Base-by-base conservation (phyloP, 1,140 invertebrate species). In the Mesaphorura yosii region DNA sequence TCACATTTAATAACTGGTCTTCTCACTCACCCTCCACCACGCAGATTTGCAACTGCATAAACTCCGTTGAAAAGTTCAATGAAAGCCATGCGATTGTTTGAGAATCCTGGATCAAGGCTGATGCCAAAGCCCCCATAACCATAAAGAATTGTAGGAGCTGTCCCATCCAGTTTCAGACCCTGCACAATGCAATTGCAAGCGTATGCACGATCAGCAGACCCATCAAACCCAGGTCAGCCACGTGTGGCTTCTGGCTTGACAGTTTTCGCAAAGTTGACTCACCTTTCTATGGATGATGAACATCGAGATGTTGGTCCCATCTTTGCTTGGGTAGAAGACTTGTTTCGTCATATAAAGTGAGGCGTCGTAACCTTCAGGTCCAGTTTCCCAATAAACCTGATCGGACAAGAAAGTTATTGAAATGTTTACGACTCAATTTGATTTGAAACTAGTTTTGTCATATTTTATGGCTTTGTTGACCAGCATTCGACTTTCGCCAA, bases 101-200 rank as follows among this genome's bases (percentile, higher is more conserved):
- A 85, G 71, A 89, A 90, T 17, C 76, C 78, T 6, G 95, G 93
- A 65, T 83, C 82, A 53, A 96, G 74, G 64, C 84, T 86, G 51
- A 95, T 81, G 73, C 94, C 95, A 68, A 98, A 98, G 0, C 94
- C 94, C 38, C 94, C 95, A 72, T 98, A 99, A 19, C 92, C 94
- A 71, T 98, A 97, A 17, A 98, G 70, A 14, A 96, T 71, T 53
- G 81, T 84, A 23, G 82, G 86, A 68, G 78, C 83, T 38, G 73
- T 76, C 26, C 83, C 83, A 72, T 90, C 79, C 51, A 66, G 59
- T 26, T 37, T 26, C 17, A 59, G 25, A 31, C 22, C 46, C 27
- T 64, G 37, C 14, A 77, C 19, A 47, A 7, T n/a, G 5, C 7
- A 19, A 42, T 42, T 42, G 22, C 14, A 14, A 42, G 22, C 22